Conservation (phyloP, 2,888 invertebrate genomes). For the Stenchaetothrips biformis region DNA sequence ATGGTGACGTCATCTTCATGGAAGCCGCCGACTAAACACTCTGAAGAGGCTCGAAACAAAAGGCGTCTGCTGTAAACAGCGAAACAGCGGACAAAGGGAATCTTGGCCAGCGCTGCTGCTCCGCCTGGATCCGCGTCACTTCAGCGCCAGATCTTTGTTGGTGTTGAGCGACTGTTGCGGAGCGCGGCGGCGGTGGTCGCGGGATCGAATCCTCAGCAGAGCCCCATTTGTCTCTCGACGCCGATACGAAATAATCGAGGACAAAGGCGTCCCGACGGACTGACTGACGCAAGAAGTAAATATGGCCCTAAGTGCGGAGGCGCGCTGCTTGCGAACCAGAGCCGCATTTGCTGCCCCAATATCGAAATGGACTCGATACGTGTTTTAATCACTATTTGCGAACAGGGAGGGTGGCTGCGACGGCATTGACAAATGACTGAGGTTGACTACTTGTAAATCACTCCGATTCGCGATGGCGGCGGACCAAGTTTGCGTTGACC, state of each 20-base stretch:
- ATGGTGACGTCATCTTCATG: background rate
- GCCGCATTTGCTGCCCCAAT: background rate
- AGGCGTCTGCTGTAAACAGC: background rate
- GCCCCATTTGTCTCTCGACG: background rate
- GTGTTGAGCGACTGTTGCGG: too few species aligned
- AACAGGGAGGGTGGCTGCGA: background rate
- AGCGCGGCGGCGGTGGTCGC: too few species aligned
- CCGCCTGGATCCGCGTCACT: background rate
- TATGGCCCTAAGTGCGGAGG: background rate
- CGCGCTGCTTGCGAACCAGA: background rate
- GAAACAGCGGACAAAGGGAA: too few species aligned
- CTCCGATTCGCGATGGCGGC: background rate
- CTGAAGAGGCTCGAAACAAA: background rate
- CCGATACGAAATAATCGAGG: background rate
- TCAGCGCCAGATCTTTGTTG: background rate
- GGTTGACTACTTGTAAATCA: slow-evolving; percentile 21
- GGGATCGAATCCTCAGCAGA: too few species aligned
- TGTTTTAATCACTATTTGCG: slow-evolving; percentile 20
- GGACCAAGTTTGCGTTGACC: background rate
- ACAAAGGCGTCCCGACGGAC: background rate
- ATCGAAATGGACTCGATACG: slow-evolving; percentile 23
- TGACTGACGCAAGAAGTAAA: background rate
- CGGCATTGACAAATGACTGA: slow-evolving; percentile 14
- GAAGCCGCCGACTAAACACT: background rate
- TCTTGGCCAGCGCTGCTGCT: background rate